Percentiles rank a stretch among this genome's conserved stretches.
phyloP scores from a whole-genome alignment of 1,140 invertebrate species.

The Drosophila kohkoa region DNA sequence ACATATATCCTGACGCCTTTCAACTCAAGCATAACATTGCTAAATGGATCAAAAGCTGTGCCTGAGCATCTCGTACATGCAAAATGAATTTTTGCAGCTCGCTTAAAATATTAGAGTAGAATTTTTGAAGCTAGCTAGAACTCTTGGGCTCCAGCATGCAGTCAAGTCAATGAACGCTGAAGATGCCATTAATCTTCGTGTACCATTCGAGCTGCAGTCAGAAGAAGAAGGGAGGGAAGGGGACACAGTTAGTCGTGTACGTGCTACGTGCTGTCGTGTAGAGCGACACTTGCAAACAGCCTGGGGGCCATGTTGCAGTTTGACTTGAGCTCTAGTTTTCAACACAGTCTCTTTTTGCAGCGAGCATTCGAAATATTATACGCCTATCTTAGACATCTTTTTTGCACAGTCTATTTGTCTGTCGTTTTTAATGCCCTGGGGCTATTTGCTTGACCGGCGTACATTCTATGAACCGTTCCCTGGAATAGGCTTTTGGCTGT shows the following conservation, averaged over 20 bases:
- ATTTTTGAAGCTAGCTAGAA: constrained; percentile 6
- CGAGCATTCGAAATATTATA: constrained; percentile 29
- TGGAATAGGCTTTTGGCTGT: constrained; percentile 44
- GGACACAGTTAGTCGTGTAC: constrained; percentile 1
- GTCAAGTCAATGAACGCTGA: constrained; percentile 47
- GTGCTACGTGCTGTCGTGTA: constrained; percentile 36
- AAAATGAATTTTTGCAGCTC: constrained; percentile 18
- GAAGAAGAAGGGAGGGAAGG: neutral
- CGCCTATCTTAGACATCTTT: constrained; percentile 39
- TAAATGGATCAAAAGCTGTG: constrained; percentile 23
- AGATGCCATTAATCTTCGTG: constrained; percentile 67
- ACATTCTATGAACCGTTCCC: constrained; percentile 52
- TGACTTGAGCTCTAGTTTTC: constrained; percentile 29
- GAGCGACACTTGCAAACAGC: constrained; percentile 45
- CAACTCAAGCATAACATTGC: constrained; percentile 17
- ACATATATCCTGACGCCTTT: neutral
- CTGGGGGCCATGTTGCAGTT: constrained; percentile 30
- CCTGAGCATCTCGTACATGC: constrained; percentile 1
- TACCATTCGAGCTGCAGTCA: constrained; percentile 53
- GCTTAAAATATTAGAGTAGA: constrained; percentile 28
- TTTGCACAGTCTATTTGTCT: constrained; percentile 50
- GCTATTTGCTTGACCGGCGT: constrained; percentile 62
- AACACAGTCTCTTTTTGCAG: neutral
- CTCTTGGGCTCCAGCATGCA: constrained; percentile 11
- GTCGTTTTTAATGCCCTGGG: constrained; percentile 46